phyloP scores from a whole-genome alignment of 1,140 invertebrate genomes.

The Philotrypesis tridentata region DNA sequence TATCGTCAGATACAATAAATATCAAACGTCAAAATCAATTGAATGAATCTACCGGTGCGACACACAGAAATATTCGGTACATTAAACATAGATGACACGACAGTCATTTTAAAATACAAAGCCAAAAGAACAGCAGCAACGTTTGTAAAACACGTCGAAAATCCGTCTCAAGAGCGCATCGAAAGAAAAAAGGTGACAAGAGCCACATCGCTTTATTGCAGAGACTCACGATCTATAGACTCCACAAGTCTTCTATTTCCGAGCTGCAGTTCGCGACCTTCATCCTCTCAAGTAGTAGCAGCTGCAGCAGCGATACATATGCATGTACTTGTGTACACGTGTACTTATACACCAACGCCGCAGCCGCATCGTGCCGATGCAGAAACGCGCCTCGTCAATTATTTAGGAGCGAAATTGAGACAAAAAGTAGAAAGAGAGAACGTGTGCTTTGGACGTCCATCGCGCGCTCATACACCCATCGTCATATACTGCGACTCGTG shows the following conservation, averaged over 20 bases:
- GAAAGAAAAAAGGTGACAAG: not conserved
- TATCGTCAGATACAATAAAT: no score
- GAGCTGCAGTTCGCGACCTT: slow-evolving; percentile 11
- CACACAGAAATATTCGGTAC: no score
- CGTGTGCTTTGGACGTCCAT: not conserved
- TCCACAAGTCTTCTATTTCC: slow-evolving; percentile 10
- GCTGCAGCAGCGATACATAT: not conserved
- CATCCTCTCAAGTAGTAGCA: not conserved
- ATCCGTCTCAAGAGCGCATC: not conserved
- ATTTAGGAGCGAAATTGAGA: slow-evolving; percentile 14
- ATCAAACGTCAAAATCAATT: no score
- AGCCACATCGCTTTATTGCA: not conserved
- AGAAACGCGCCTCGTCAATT: slow-evolving; percentile 5
- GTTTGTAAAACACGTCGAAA: not conserved
- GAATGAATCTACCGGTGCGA: no score
- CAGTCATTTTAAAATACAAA: no score
- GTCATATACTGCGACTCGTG: not conserved
- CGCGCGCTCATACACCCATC: not conserved
- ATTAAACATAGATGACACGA: no score
- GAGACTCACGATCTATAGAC: not conserved
- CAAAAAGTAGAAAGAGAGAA: slow-evolving; percentile 14
- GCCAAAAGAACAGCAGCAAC: no score
- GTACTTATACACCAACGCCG: not conserved
- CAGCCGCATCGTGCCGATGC: not conserved
- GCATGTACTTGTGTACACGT: not conserved